Conservation (phyloP, 2,888 invertebrate species). For the Perdita meconis region DNA sequence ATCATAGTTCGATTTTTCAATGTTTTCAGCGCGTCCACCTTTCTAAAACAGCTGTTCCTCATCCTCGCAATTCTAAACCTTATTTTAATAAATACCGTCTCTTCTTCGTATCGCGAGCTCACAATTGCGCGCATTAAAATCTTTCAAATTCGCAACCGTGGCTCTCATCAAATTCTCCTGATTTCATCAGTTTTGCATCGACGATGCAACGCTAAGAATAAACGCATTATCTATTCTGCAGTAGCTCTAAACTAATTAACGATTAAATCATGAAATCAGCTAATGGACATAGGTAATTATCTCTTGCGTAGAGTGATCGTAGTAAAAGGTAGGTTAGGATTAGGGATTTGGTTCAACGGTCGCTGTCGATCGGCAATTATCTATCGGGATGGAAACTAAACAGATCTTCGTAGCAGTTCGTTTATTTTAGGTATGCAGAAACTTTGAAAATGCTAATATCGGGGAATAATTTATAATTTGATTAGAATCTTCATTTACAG, state of each 20-base stretch:
- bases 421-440: no score
- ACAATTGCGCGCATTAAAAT: background rate
- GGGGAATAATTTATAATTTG: no score
- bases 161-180: background rate
- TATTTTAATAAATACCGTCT: background rate
- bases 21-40: background rate
- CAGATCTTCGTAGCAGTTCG: no score
- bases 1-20: constrained; percentile 10
- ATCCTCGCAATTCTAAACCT: background rate
- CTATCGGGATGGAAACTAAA: background rate
- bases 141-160: background rate
- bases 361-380: constrained; percentile 13
- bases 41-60: constrained; percentile 5
- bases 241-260: constrained; percentile 11
- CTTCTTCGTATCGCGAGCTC: background rate
- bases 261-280: constrained; percentile 19
- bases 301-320: constrained; percentile 2
- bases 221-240: no score
- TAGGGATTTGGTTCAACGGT: constrained; percentile 17
- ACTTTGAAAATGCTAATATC: no score
- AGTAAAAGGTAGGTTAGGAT: constrained; percentile 17
- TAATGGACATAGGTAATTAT: constrained; percentile 14
- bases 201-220: no score
- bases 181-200: background rate
- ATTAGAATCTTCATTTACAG: no score